Conservation (phyloP, 2,113 vertebrate species). For the Pagrus major region DNA sequence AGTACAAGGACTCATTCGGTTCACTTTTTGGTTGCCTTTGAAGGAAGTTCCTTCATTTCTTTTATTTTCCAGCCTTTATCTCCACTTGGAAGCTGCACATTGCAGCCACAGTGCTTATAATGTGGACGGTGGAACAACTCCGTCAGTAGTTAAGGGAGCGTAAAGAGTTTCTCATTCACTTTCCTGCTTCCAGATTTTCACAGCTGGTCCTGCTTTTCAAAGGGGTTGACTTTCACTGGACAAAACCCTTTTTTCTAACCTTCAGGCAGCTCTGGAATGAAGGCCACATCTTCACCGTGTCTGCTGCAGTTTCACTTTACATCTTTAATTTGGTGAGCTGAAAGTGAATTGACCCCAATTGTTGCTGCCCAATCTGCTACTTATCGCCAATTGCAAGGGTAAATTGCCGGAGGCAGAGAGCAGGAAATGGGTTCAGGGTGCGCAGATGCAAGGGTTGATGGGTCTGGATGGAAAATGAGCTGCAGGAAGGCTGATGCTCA, state of each 20-base stretch:
- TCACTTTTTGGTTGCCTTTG: constrained; percentile 10
- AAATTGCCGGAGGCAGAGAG: constrained; percentile 62
- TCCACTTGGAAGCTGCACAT: constrained; percentile 23
- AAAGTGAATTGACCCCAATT: constrained; percentile 67
- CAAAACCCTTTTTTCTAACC: constrained; percentile 34
- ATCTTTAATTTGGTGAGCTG: constrained; percentile 65
- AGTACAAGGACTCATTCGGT: constrained; percentile 5
- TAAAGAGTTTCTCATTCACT: constrained; percentile 45
- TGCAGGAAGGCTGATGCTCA: constrained; percentile 37
- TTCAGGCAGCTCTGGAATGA: constrained; percentile 50
- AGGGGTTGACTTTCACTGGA: constrained; percentile 19
- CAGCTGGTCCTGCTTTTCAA: constrained; percentile 45
- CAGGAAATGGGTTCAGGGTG: constrained; percentile 65
- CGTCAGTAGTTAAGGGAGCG: constrained; percentile 20
- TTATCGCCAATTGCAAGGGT: constrained; percentile 50
- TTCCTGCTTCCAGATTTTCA: constrained; percentile 43
- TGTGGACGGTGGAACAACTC: constrained; percentile 40
- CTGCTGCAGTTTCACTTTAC: constrained; percentile 63
- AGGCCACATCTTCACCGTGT: constrained; percentile 40
- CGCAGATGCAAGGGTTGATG: constrained; percentile 50
- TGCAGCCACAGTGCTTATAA: constrained; percentile 22
- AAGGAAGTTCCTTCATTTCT: constrained; percentile 14
- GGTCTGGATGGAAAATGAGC: constrained; percentile 37
- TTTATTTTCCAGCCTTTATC: constrained; percentile 39
- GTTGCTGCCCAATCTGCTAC: constrained; percentile 37